Evolutionary conservation across 1,140 invertebrate species (phyloP).

Genomic region (Drosophila sulfurigaster): DNA sequence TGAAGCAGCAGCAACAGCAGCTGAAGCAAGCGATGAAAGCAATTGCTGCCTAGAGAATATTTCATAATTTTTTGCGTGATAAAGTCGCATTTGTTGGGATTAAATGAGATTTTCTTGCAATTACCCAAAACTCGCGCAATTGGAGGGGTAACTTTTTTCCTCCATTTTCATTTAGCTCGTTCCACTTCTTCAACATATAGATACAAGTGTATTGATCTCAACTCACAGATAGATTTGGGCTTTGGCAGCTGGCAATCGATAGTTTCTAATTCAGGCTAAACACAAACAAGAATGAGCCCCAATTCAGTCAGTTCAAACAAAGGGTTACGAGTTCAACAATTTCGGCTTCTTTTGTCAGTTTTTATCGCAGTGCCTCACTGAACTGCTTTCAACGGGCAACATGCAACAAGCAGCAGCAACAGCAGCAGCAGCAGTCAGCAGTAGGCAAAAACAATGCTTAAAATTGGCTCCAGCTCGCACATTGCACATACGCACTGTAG

Average conservation of each 20-base stretch:
- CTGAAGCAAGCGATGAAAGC: slow-evolving; percentile 45
- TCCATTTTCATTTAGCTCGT: background rate
- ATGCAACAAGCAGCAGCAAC: slow-evolving; percentile 5
- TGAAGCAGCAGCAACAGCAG: slow-evolving; percentile 14
- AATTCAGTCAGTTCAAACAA: slow-evolving; percentile 10
- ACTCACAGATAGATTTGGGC: background rate
- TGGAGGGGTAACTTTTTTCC: background rate
- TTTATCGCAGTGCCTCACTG: background rate
- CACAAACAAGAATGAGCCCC: slow-evolving; percentile 36
- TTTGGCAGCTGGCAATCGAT: slow-evolving; percentile 52
- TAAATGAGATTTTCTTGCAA: slow-evolving; percentile 83
- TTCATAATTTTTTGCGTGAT: slow-evolving; percentile 84
- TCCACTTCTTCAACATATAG: background rate
- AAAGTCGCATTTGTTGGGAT: slow-evolving; percentile 80
- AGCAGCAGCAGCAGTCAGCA: background rate
- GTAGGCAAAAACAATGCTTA: slow-evolving; percentile 35
- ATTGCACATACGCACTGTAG: slow-evolving; percentile 57
- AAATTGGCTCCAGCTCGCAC: slow-evolving; percentile 55
- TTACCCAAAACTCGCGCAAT: slow-evolving; percentile 59
- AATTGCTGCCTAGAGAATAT: slow-evolving; percentile 70
- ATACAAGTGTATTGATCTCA: background rate
- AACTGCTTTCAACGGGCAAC: slow-evolving; percentile 26
- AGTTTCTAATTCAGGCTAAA: slow-evolving; percentile 72
- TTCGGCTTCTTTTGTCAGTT: background rate
- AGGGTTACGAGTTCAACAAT: slow-evolving; percentile 7